These are phyloP conservation scores for Prunella strophiata DNA, from an alignment of 2,797 vertebrate species.

Conservation along the genomic window DNA sequence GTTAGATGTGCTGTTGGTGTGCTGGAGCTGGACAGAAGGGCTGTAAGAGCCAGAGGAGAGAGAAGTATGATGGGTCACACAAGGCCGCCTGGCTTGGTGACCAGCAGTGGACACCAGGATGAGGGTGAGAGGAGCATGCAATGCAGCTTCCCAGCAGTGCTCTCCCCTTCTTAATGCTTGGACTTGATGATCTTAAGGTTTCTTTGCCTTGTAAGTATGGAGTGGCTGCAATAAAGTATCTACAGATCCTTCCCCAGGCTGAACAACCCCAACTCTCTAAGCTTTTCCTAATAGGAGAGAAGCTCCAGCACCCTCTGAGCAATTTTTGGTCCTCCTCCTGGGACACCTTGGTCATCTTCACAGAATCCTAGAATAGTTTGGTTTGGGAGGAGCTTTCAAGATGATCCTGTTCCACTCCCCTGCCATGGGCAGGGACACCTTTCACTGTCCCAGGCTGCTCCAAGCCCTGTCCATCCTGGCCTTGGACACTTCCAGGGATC, in stretches of 20 bases:
- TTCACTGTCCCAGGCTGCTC: rapidly evolving
- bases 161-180: not conserved
- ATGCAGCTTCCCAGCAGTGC: not conserved
- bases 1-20: too few relatives aligned
- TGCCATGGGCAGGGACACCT: not conserved
- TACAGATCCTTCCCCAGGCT: not conserved
- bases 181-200: not conserved
- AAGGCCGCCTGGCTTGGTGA: not conserved
- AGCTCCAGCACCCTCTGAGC: not conserved
- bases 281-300: not conserved
- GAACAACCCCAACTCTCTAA: not conserved
- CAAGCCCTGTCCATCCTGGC: rapidly evolving
- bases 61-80: not conserved
- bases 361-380: not conserved
- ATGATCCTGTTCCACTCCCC: rapidly evolving
- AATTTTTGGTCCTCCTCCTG: not conserved
- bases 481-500: rapidly evolving
- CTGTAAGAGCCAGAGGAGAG: not conserved
- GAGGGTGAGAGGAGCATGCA: rapidly evolving
- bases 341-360: not conserved
- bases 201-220: not conserved
- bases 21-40: not conserved
- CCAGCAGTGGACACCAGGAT: not conserved
- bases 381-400: not conserved
- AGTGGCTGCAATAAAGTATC: not conserved